Conservation (phyloP, 2,113 vertebrate genomes). For the Vulpes vulpes region DNA sequence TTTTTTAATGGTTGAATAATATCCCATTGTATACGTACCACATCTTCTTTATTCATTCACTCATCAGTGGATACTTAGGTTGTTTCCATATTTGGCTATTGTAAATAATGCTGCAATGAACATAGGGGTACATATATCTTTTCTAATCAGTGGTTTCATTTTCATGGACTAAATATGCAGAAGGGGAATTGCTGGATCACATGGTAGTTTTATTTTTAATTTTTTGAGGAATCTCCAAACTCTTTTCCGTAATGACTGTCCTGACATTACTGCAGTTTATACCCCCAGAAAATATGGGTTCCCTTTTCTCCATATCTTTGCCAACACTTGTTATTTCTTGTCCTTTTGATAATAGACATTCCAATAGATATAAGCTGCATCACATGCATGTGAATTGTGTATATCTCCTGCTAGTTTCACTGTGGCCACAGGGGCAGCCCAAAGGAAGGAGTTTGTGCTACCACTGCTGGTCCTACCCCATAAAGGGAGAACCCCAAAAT, state of each 20-base stretch:
- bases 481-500: background rate
- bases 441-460: too few relatives aligned
- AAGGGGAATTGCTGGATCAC: background rate
- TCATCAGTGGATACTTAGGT: background rate
- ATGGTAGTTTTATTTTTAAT: background rate
- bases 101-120: background rate
- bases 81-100: background rate
- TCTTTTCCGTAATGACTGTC: background rate
- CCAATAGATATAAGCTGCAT: background rate
- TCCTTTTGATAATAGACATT: background rate
- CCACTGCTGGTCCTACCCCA: background rate
- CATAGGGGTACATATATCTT: background rate
- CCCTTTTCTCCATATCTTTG: background rate
- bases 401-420: background rate
- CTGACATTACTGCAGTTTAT: background rate
- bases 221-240: background rate
- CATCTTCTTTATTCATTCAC: background rate
- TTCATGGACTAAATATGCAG: background rate
- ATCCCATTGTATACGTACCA: background rate
- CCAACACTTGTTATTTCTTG: background rate
- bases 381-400: background rate
- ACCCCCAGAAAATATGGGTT: background rate
- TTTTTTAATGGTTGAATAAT: background rate
- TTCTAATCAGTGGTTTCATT: background rate
- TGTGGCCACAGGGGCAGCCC: background rate